These are phyloP conservation scores for Calliopsis andreniformis DNA, from an alignment of 1,140 invertebrate species.

Conservation along the genomic window DNA sequence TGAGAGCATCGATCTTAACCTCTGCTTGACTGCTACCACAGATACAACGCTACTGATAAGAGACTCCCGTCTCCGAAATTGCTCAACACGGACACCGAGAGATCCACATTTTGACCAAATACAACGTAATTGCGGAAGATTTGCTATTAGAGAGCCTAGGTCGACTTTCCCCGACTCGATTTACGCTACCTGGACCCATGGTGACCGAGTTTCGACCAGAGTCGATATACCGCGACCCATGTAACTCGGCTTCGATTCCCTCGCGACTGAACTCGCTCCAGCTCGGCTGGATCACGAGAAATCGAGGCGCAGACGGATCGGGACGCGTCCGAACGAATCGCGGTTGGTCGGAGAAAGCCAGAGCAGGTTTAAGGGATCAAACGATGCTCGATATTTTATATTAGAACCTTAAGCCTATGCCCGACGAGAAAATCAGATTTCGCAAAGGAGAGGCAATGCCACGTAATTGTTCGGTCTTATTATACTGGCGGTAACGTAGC, in stretches of 20 bases:
- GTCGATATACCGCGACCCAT: neutral
- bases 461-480: slow-evolving; percentile 57
- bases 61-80: too few relatives aligned
- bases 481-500: slow-evolving; percentile 32
- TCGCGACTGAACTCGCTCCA: neutral
- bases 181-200: neutral
- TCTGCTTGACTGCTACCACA: too few relatives aligned
- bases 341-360: neutral
- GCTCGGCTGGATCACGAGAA: neutral
- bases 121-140: slow-evolving; percentile 23
- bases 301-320: neutral
- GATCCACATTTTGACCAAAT: slow-evolving; percentile 4
- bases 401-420: slow-evolving; percentile 23
- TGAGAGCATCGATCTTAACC: too few relatives aligned
- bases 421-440: slow-evolving; percentile 33
- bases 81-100: too few relatives aligned
- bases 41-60: too few relatives aligned
- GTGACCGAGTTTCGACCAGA: neutral
- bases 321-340: neutral
- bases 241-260: neutral
- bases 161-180: slow-evolving; percentile 14
- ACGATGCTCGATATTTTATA: slow-evolving; percentile 35
- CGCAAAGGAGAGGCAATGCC: slow-evolving; percentile 22
- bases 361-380: slow-evolving; percentile 32
- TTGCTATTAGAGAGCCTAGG: slow-evolving; percentile 3